Evolutionary conservation across 2,797 vertebrate species (phyloP).

Genomic region (Dendrocincla tyrannina): DNA sequence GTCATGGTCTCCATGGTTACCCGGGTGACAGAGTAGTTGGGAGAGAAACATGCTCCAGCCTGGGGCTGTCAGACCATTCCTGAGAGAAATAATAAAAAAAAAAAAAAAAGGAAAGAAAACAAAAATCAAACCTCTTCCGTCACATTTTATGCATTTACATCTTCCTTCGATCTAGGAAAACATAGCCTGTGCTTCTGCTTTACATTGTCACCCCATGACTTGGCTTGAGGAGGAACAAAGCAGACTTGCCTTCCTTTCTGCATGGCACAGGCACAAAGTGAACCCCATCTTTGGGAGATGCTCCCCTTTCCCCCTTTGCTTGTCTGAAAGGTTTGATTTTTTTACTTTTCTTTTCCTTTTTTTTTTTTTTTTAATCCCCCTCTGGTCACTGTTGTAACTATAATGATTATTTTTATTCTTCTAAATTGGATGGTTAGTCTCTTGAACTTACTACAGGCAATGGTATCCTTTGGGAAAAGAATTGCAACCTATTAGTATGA

Average conservation of each 20-base stretch:
- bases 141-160: constrained; percentile 62
- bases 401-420: constrained; percentile 53
- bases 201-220: constrained; percentile 32
- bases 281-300: not conserved
- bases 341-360: not conserved
- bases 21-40: constrained; percentile 82
- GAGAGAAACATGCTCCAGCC: constrained; percentile 79
- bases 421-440: constrained; percentile 39
- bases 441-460: constrained; percentile 33
- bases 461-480: constrained; percentile 5
- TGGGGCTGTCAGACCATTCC: constrained; percentile 77
- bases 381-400: not conserved
- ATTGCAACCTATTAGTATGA: not conserved
- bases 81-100: constrained; percentile 37
- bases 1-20: constrained; percentile 90
- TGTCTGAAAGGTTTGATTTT: not conserved
- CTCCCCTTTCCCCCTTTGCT: not conserved
- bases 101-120: not conserved
- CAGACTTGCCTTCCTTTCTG: constrained; percentile 20
- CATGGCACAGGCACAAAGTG: not conserved
- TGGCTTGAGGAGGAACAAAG: constrained; percentile 44
- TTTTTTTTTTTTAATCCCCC: not conserved
- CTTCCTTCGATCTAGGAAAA: constrained; percentile 52
- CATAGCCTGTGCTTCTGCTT: not conserved
- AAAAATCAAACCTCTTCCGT: constrained; percentile 61